phyloP scores from a whole-genome alignment of 1,140 invertebrate genomes.

The Drosophila novamexicana region DNA sequence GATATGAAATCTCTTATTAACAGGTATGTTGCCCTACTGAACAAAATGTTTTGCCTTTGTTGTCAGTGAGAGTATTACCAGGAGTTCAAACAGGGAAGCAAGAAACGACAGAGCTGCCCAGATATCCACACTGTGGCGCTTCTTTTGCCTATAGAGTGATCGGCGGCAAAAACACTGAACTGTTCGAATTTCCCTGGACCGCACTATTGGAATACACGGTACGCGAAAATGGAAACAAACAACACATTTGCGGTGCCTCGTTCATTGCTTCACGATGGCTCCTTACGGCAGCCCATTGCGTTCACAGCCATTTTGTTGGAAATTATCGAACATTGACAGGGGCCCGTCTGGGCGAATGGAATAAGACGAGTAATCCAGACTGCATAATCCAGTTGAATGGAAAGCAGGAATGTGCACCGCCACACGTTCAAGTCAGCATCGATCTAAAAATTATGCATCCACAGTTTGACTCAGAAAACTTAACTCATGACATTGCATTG shows the following conservation, averaged over 20 bases:
- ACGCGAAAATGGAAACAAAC: not conserved
- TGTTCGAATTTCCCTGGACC: constrained; percentile 71
- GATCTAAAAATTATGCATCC: constrained; percentile 71
- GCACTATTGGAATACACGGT: constrained; percentile 54
- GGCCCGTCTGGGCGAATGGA: constrained; percentile 80
- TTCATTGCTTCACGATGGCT: constrained; percentile 86
- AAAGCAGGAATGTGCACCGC: constrained; percentile 84
- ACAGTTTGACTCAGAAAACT: constrained; percentile 21
- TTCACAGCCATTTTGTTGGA: constrained; percentile 85
- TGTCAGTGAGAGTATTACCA: constrained; percentile 27
- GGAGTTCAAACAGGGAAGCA: no score
- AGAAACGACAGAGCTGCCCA: constrained; percentile 20
- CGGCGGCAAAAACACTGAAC: constrained; percentile 44
- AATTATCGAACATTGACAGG: constrained; percentile 80
- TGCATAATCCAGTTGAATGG: constrained; percentile 51
- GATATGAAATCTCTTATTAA: not conserved
- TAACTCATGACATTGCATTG: constrained; percentile 90
- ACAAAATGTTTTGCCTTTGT: constrained; percentile 34
- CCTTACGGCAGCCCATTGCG: constrained; percentile 86
- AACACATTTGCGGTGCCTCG: constrained; percentile 85
- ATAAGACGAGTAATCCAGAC: constrained; percentile 62
- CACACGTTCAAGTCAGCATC: constrained; percentile 86
- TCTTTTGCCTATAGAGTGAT: constrained; percentile 40
- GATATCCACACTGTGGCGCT: constrained; percentile 60
- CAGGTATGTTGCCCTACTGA: constrained; percentile 62